These are phyloP conservation scores for Lepus timidus DNA, from an alignment of 2,113 vertebrate species.

Conservation along the genomic window DNA sequence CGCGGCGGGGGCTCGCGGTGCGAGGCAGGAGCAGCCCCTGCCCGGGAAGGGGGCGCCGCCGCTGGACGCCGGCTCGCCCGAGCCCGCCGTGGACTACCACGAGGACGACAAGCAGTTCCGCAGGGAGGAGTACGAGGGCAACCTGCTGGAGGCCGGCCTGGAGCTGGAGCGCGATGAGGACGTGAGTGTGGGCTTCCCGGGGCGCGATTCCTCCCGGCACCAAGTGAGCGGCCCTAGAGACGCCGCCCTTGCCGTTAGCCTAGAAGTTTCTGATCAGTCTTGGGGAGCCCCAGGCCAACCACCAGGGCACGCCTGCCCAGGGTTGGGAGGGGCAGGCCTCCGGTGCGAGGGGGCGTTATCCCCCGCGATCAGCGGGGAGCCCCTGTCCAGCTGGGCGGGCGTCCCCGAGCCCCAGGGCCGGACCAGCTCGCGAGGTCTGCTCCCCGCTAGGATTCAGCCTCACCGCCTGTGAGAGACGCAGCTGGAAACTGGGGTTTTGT, in stretches of 20 bases:
- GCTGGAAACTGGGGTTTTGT: too few species aligned
- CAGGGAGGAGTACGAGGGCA: slow-evolving; percentile 95
- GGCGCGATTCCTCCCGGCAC: fast-evolving
- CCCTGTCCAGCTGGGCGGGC: too few species aligned
- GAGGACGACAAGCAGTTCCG: slow-evolving; percentile 94
- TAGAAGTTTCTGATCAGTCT: fast-evolving
- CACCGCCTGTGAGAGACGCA: too few species aligned
- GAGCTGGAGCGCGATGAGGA: slow-evolving; percentile 95
- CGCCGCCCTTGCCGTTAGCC: fast-evolving
- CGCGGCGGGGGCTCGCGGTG: slow-evolving; percentile 77
- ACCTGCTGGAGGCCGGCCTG: slow-evolving; percentile 94
- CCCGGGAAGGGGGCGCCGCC: slow-evolving; percentile 87
- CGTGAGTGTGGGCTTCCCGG: slow-evolving; percentile 83
- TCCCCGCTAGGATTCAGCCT: too few species aligned
- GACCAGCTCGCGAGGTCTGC: too few species aligned
- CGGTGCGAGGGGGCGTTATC: too few species aligned
- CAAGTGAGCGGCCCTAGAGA: fast-evolving
- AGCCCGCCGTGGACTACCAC: slow-evolving; percentile 88
- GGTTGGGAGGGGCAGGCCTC: neutral
- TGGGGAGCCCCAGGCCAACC: neutral
- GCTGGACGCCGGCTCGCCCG: slow-evolving; percentile 85
- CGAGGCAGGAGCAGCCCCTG: slow-evolving; percentile 84
- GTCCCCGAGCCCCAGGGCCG: too few species aligned
- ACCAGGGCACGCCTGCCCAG: neutral
- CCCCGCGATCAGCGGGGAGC: too few species aligned